Conservation (phyloP, 2,113 vertebrate species). For the Mustelus asterias region DNA sequence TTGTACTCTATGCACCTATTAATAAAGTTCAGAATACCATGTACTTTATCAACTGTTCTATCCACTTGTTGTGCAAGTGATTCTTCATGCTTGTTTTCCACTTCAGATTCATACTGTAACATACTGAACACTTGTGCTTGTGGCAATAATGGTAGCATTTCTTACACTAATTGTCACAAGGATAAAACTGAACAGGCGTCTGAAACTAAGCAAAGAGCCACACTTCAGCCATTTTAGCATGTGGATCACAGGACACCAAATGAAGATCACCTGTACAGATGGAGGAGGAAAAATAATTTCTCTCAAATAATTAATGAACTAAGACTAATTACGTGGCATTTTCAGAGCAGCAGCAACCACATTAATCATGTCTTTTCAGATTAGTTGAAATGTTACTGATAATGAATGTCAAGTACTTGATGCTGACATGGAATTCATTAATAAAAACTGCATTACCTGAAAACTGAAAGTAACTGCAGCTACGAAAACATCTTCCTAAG, state of each 20-base stretch:
- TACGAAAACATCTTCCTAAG: background rate
- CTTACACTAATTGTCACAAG: background rate
- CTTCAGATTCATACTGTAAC: background rate
- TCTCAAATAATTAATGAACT: constrained; percentile 12
- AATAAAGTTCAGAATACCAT: too few species aligned
- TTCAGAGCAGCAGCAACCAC: background rate
- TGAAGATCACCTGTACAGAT: background rate
- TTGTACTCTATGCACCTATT: too few species aligned
- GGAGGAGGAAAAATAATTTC: background rate
- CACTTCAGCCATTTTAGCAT: background rate
- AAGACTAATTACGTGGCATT: background rate
- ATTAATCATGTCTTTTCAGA: background rate
- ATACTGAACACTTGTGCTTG: background rate
- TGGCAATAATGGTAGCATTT: background rate
- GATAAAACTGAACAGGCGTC: background rate
- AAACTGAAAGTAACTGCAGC: background rate
- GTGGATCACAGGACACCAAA: background rate
- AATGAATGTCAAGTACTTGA: background rate
- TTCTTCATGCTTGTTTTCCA: background rate
- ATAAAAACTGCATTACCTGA: background rate
- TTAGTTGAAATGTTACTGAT: background rate
- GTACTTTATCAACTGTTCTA: too few species aligned
- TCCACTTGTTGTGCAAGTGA: background rate
- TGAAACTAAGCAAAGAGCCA: background rate
- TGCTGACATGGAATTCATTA: background rate